Base-by-base conservation (phyloP, 2,797 vertebrate species). In the Chaenodraco wilsoni region DNA sequence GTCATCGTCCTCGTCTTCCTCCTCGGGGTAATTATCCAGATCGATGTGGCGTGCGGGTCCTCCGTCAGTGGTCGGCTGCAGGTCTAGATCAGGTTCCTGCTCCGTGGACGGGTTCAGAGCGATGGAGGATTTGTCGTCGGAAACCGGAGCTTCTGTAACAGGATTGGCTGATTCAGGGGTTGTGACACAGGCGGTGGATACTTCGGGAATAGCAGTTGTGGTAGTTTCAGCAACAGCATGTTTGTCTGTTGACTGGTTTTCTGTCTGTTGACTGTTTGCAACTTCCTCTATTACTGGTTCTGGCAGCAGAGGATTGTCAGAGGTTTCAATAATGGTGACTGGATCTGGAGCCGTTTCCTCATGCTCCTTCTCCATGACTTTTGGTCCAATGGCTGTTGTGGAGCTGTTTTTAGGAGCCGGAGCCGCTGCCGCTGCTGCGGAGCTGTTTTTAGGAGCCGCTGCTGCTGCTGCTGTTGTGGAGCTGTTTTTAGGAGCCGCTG, bases 281-380 rank as follows among this genome's bases (percentile, higher is more conserved):
- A 0, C 12, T 0, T 2, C 1, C 1, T 6, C 13, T 33, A 21
- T 0, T 8, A 2, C 12, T 50, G 1, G 1, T 2, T 0, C 0
- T 23, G 5, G 0, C 3, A 0, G 2, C 0, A 0, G 0, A 3
- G 4, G 5, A 17, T 6, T 17, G 0, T 41, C 45, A 59, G 88
- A 90, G 5, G 2, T 2, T 2, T 0, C 74, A 1, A 85, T 4
- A 27, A 68, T 0, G 5, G 0, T 0, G 2, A 4, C 0, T 3
- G 6, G 2, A 17, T 10, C 0, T 0, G 6, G 3, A 15, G 10
- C 0, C 0, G 0, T 0, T 0, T 15, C 6, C 0, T 0, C 0
- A 0, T 0, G n/a, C 0, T 0, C 7, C 4, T 5, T 37, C 33
- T 9, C 33, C 6, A 1, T 37, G 6, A 37, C 0, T 23, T 65